These are phyloP conservation scores for Ptychadena robeensis DNA, from an alignment of 2,797 vertebrate species.

Conservation along the genomic window DNA sequence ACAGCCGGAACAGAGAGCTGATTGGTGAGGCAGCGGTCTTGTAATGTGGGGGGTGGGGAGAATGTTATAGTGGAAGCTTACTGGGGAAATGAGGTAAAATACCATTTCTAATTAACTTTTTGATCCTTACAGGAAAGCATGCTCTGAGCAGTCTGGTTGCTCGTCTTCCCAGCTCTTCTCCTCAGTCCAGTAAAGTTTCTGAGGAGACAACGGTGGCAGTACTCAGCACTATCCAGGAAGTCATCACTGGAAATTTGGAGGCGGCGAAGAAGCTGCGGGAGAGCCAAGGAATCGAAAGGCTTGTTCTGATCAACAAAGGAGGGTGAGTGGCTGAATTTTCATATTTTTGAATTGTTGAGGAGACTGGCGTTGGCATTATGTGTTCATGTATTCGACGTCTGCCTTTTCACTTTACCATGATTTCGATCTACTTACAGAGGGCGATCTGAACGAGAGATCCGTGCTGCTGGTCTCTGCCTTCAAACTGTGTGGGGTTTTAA, in stretches of 20 bases:
- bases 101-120: not conserved
- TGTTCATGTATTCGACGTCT: not conserved
- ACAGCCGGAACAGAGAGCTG: slow-evolving; percentile 87
- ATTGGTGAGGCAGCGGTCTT: slow-evolving; percentile 79
- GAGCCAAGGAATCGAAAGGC: slow-evolving; percentile 91
- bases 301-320: slow-evolving; percentile 94
- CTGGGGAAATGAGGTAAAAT: not conserved
- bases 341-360: no score
- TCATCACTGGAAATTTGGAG: slow-evolving; percentile 88
- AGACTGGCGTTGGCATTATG: not conserved
- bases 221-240: slow-evolving; percentile 90
- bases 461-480: slow-evolving; percentile 87
- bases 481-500: slow-evolving; percentile 94
- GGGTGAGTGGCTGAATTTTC: slow-evolving; percentile 74
- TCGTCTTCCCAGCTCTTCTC: slow-evolving; percentile 65
- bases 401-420: not conserved
- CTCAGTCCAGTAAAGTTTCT: slow-evolving; percentile 85
- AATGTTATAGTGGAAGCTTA: not conserved
- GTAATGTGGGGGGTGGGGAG: not conserved
- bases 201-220: slow-evolving; percentile 92
- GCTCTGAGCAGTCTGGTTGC: slow-evolving; percentile 88
- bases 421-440: slow-evolving; percentile 72
- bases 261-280: slow-evolving; percentile 89
- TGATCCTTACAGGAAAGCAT: slow-evolving; percentile 80
- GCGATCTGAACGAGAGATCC: slow-evolving; percentile 91